Evolutionary conservation across 2,113 vertebrate genomes (phyloP).

Genomic region (human (Homo sapiens)): GRCh38 chr14:36810501-36811000

Average conservation of each 20-base stretch:
- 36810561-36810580: not conserved
- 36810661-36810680: not conserved
- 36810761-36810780: not conserved
- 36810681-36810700: not conserved
- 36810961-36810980: not conserved
- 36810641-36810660: not conserved
- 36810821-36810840: not conserved
- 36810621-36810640: not conserved
- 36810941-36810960: not conserved
- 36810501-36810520: not conserved
- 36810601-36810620: not conserved
- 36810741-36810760: not conserved
- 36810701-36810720: not conserved
- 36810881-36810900: not conserved
- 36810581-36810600: conserved; percentile 34
- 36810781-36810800: not conserved
- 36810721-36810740: not conserved
- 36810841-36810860: not conserved
- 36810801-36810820: not conserved
- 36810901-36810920: not conserved
- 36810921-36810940: not conserved
- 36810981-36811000: not conserved
- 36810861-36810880: not conserved
- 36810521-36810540: not conserved
- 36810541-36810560: not conserved